phyloP scores from a whole-genome alignment of 2,888 invertebrate species.

The Hedya salicella region DNA sequence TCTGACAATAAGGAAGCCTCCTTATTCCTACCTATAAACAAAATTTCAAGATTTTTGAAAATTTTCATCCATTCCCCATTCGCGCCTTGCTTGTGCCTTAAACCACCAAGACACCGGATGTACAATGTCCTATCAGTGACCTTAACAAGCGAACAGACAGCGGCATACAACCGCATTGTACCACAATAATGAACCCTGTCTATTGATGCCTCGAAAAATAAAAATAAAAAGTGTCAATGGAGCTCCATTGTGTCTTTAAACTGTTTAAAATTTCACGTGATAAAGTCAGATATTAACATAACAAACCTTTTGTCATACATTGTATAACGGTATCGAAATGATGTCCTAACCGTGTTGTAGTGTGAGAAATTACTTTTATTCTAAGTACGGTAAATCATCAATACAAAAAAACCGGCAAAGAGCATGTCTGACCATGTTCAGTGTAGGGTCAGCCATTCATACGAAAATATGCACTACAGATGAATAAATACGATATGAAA shows the following conservation, averaged over 20 bases:
- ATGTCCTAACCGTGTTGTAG: not conserved
- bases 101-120: constrained; percentile 32
- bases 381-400: not conserved
- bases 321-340: not conserved
- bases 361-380: not conserved
- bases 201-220: constrained; percentile 23
- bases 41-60: too few relatives aligned
- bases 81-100: constrained; percentile 5
- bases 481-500: too few relatives aligned
- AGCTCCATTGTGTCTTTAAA: constrained; percentile 32
- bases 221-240: constrained; percentile 19
- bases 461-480: too few relatives aligned
- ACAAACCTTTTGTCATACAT: constrained; percentile 6
- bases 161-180: constrained; percentile 35
- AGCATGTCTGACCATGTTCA: too few relatives aligned
- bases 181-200: constrained; percentile 26
- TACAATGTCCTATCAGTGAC: constrained; percentile 36
- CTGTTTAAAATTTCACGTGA: constrained; percentile 10
- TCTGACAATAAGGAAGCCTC: too few relatives aligned
- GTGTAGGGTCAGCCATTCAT: too few relatives aligned
- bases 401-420: too few relatives aligned
- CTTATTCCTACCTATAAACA: too few relatives aligned
- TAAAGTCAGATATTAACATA: constrained; percentile 23
- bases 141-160: constrained; percentile 28
- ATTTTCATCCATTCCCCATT: not conserved